Percentiles rank a stretch among this genome's conserved stretches.
These are phyloP conservation scores for Fringilla coelebs DNA, from an alignment of 2,797 vertebrate species.

Conservation along the genomic window DNA sequence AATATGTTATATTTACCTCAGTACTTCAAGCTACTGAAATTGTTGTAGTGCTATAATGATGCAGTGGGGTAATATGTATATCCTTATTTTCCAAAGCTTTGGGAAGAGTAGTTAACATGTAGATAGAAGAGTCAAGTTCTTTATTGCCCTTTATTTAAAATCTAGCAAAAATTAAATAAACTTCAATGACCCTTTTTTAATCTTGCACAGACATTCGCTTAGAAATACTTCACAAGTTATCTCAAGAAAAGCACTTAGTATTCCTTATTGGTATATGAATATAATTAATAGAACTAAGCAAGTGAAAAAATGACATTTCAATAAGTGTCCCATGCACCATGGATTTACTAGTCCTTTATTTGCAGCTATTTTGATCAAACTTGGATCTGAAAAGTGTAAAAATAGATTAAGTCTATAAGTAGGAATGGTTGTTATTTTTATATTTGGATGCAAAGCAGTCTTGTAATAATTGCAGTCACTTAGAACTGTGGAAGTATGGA, in stretches of 20 bases:
- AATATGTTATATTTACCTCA: neutral
- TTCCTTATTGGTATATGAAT: neutral
- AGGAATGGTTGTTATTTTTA: constrained; percentile 38
- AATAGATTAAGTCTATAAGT: constrained; percentile 44
- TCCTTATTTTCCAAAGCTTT: neutral
- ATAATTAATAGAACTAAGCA: constrained; percentile 23
- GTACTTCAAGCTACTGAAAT: neutral
- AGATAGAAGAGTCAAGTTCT: neutral
- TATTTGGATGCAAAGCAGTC: neutral
- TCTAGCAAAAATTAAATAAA: neutral
- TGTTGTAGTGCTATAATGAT: neutral
- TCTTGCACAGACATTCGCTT: neutral
- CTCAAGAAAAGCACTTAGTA: neutral
- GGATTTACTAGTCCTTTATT: constrained; percentile 62
- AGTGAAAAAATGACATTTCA: constrained; percentile 57
- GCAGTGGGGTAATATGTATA: neutral
- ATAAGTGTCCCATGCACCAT: constrained; percentile 52
- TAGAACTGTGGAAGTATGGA: neutral
- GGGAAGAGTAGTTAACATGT: neutral
- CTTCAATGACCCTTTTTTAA: constrained; percentile 1
- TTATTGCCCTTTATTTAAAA: neutral
- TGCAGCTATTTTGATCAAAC: constrained; percentile 63
- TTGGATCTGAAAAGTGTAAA: constrained; percentile 55
- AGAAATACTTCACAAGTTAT: constrained; percentile 13
- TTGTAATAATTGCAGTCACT: neutral